A percentile compares a stretch with the other conserved stretches of the same genome.
Evolutionary conservation across 2,888 invertebrate species (phyloP).

Genomic region (Trichogramma dendrolimi): DNA sequence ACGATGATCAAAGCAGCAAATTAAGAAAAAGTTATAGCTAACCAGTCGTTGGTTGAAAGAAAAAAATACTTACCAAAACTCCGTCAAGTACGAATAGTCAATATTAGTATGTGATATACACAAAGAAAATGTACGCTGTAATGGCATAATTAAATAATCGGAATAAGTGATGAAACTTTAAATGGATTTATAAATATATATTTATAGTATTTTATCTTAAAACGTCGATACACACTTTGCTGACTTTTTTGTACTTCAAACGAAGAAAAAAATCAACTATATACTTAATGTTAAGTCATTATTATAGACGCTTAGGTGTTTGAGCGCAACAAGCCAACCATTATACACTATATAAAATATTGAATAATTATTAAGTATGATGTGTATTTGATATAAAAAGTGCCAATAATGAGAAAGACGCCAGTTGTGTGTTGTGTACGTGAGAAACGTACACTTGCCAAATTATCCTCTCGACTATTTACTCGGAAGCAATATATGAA

Average conservation of each 20-base stretch:
- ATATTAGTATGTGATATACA: conserved; percentile 51
- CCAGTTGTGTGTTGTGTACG: conserved; percentile 1
- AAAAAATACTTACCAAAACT: conserved; percentile 36
- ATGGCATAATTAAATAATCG: conserved; percentile 35
- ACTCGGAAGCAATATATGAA: too few species aligned
- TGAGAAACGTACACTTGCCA: neutral
- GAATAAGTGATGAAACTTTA: conserved; percentile 32
- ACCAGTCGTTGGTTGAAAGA: conserved; percentile 18
- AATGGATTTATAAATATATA: conserved; percentile 41
- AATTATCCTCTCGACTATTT: neutral
- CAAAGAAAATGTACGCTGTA: conserved; percentile 45
- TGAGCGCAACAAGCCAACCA: neutral
- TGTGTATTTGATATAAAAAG: conserved; percentile 14
- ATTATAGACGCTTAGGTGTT: conserved; percentile 13
- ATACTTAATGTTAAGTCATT: conserved; percentile 5
- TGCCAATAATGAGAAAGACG: conserved; percentile 19
- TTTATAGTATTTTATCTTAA: conserved; percentile 37
- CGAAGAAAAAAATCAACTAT: conserved; percentile 19
- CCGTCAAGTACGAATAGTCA: conserved; percentile 50
- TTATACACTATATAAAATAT: too few species aligned
- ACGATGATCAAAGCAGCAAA: too few species aligned
- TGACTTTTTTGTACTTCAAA: conserved; percentile 34
- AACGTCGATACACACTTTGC: conserved; percentile 20
- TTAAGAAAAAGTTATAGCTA: neutral
- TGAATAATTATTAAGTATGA: too few species aligned